Conservation (phyloP, 1,140 invertebrate genomes). For the Aphaenogaster ashmeadi region DNA sequence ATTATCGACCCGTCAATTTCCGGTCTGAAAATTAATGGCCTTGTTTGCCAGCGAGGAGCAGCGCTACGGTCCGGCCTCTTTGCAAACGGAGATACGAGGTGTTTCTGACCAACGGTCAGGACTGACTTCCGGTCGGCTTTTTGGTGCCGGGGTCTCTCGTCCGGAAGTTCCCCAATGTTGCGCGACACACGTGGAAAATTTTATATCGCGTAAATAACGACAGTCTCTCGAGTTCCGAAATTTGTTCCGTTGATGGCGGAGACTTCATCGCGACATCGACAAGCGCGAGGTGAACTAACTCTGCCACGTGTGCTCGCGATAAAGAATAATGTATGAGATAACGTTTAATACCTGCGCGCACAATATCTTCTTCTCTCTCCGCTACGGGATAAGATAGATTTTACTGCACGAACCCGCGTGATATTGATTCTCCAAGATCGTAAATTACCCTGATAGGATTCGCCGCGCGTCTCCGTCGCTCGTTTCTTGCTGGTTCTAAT, state of each 20-base stretch:
- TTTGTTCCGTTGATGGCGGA: background rate
- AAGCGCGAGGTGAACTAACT: background rate
- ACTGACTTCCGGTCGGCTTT: slow-evolving; percentile 9
- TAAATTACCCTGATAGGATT: slow-evolving; percentile 52
- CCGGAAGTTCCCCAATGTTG: background rate
- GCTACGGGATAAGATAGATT: slow-evolving; percentile 20
- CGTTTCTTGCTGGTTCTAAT: slow-evolving; percentile 18
- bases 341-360: background rate
- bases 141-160: background rate
- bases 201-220: background rate
- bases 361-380: background rate
- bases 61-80: background rate
- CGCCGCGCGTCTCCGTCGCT: slow-evolving; percentile 19
- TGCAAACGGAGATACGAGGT: background rate
- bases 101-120: background rate
- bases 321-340: slow-evolving; percentile 4
- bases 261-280: background rate
- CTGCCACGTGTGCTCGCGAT: background rate
- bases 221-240: background rate
- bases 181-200: background rate
- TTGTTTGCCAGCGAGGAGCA: slow-evolving; percentile 45
- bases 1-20: slow-evolving; percentile 54
- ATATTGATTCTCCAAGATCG: slow-evolving; percentile 21
- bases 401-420: slow-evolving; percentile 5
- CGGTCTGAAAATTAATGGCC: slow-evolving; percentile 48